Evolutionary conservation across 2,888 invertebrate species (phyloP).

Genomic region (Andrena marginata): DNA sequence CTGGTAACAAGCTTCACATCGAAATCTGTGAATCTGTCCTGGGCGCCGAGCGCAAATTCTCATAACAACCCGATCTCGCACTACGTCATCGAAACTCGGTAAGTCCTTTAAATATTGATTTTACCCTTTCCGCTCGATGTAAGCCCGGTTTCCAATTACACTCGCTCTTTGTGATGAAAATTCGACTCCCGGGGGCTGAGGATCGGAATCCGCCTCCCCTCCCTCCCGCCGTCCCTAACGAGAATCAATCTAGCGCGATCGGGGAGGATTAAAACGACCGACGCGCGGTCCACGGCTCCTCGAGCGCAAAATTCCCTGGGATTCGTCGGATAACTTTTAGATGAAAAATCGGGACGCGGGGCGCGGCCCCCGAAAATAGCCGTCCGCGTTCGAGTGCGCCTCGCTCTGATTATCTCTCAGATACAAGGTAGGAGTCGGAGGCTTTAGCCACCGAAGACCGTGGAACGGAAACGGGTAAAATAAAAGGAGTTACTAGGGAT

Average conservation of each 20-base stretch:
- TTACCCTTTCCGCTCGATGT: slow-evolving; percentile 9
- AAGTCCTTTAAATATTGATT: slow-evolving; percentile 83
- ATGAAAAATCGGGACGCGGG: not conserved
- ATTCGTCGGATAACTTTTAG: not conserved
- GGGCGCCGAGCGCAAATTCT: slow-evolving; percentile 90
- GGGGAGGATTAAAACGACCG: slow-evolving; percentile 6
- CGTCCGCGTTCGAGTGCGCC: slow-evolving; percentile 65
- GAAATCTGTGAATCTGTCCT: slow-evolving; percentile 90
- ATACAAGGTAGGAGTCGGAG: slow-evolving; percentile 63
- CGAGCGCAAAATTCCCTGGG: not conserved
- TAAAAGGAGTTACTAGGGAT: slow-evolving; percentile 73
- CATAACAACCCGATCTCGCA: slow-evolving; percentile 90
- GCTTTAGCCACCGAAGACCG: slow-evolving; percentile 43
- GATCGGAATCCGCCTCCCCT: not conserved
- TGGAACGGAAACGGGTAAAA: slow-evolving; percentile 69
- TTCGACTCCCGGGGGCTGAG: not conserved
- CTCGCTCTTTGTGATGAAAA: slow-evolving; percentile 22
- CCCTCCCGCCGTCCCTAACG: too few species aligned
- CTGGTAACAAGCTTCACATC: slow-evolving; percentile 91
- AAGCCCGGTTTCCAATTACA: slow-evolving; percentile 21
- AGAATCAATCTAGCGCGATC: slow-evolving; percentile 23
- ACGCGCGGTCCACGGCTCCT: not conserved
- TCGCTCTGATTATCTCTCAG: slow-evolving; percentile 68
- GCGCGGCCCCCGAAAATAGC: slow-evolving; percentile 56
- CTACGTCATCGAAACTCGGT: slow-evolving; percentile 91